A percentile compares a stretch with the other conserved stretches of the same genome.
Conservation (phyloP, 2,797 vertebrate genomes). For the Galaxias olidus region DNA sequence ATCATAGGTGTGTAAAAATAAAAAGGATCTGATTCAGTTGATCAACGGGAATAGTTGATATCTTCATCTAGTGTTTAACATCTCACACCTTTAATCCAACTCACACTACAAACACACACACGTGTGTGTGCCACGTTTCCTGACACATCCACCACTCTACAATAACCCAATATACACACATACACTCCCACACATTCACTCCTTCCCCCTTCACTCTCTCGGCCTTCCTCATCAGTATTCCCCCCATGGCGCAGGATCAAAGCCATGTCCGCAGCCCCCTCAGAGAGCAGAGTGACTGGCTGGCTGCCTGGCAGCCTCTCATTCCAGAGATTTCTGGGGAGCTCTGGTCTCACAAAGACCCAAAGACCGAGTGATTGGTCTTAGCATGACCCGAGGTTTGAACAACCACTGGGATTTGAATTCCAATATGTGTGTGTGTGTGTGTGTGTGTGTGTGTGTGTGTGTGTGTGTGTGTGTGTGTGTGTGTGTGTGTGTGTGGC, state of each 20-base stretch:
- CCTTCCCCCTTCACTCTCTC: background rate
- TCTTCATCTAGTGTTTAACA: background rate
- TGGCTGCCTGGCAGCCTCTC: constrained; percentile 23
- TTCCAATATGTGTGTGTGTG: constrained; percentile 37
- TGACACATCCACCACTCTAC: too few species aligned
- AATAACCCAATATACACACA: background rate
- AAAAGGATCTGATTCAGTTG: too few species aligned
- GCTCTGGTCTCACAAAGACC: constrained; percentile 35
- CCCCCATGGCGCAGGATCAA: constrained; percentile 45
- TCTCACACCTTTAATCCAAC: background rate
- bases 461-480: background rate
- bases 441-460: background rate
- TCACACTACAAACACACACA: constrained; percentile 5
- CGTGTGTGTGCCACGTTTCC: too few species aligned
- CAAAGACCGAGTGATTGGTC: constrained; percentile 17
- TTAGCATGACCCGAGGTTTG: constrained; percentile 21
- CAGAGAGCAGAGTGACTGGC: constrained; percentile 15
- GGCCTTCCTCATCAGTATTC: constrained; percentile 54
- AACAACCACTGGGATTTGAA: constrained; percentile 46
- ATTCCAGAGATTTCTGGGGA: constrained; percentile 52
- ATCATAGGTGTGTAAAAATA: too few species aligned
- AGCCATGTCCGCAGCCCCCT: constrained; percentile 32
- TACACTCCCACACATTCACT: constrained; percentile 7
- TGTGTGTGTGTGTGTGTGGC: background rate
- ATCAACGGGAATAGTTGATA: background rate